phyloP scores from a whole-genome alignment of 2,797 vertebrate species.

The Lutjanus argentimaculatus region DNA sequence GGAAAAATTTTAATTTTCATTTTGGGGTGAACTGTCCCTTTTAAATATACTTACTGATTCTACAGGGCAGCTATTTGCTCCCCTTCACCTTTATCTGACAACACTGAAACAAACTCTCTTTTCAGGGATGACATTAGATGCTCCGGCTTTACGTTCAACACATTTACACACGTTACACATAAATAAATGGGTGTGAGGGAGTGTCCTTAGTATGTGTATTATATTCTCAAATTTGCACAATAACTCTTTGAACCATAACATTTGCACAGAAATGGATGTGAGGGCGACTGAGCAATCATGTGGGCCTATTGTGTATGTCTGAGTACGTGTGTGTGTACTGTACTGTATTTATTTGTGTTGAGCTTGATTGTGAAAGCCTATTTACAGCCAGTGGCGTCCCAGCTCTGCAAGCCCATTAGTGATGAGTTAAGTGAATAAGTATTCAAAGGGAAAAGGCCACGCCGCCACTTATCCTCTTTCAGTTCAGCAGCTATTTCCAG shows the following conservation, averaged over 20 bases:
- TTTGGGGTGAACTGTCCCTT: too few species aligned
- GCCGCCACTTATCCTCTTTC: conserved; percentile 42
- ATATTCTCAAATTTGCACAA: conserved; percentile 74
- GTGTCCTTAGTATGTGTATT: conserved; percentile 43
- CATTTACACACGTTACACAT: conserved; percentile 31
- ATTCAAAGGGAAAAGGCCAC: conserved; percentile 63
- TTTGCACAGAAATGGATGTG: conserved; percentile 75
- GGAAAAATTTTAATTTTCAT: too few species aligned
- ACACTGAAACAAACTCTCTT: conserved; percentile 39
- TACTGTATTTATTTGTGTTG: conserved; percentile 61
- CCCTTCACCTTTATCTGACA: conserved; percentile 49
- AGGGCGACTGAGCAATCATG: conserved; percentile 34
- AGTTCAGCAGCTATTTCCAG: conserved; percentile 61
- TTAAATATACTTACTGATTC: conserved; percentile 48
- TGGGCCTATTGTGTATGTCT: background rate
- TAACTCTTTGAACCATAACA: conserved; percentile 37
- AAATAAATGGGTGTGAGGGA: conserved; percentile 29
- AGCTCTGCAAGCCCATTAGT: conserved; percentile 65
- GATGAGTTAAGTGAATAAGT: conserved; percentile 65
- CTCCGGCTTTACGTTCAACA: conserved; percentile 30
- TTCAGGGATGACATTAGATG: conserved; percentile 53
- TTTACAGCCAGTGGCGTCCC: conserved; percentile 39
- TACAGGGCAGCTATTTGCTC: conserved; percentile 72
- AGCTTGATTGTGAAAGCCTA: conserved; percentile 42
- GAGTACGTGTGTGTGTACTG: conserved; percentile 6